Base-by-base conservation (phyloP, 2,797 vertebrate species). In the Sebastes steindachneri region DNA sequence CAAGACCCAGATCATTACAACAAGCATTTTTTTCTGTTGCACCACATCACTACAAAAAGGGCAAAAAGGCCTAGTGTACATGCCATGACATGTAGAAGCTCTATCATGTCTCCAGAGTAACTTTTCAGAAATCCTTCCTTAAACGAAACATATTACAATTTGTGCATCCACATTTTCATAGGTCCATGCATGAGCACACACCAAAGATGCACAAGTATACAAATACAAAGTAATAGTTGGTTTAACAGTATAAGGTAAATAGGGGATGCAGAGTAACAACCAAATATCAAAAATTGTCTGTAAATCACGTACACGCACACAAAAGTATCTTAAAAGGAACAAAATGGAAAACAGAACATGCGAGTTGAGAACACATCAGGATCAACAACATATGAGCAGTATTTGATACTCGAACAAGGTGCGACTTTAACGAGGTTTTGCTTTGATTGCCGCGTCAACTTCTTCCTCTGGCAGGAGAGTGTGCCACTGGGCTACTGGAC, bases 401-500 rank as follows among this genome's bases (percentile, higher is more conserved):
- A 7, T 23, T 12, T 35, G 7, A 10, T 3, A 26, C 21, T 26
- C 6, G 6, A 75, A 23, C 33, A n/a, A 63, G 10, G 26, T 64
- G 21, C 0, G 1, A 65, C 21, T 76, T 93, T 93, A 97, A 86
- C 89, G 95, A 77, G 95, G 95, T 89, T 96, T 96, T 21, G 95
- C 94, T 89, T 96, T 96, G 41, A 97, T 26, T 5, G 92, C 92
- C 0, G 95, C 93, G 28, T 97, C 96, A 5, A 96, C 95, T 64
- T 97, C 96, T 58, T 98, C 97, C 25, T 97, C 97, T 0, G 96
- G 94, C 83, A 96, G 87, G 65, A 98, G 95, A 0, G 96, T 97
- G 92, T 98, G 97, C 97, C 97, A 98, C 93, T 98, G 97, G 63
- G 97, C 97, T 1, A 98, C 96, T 14, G 97, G 97, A 73, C 97